Evolutionary conservation across 2,113 vertebrate species (phyloP), one percentile per base, ranked within the genome.

Genomic region (Eira barbara): DNA sequence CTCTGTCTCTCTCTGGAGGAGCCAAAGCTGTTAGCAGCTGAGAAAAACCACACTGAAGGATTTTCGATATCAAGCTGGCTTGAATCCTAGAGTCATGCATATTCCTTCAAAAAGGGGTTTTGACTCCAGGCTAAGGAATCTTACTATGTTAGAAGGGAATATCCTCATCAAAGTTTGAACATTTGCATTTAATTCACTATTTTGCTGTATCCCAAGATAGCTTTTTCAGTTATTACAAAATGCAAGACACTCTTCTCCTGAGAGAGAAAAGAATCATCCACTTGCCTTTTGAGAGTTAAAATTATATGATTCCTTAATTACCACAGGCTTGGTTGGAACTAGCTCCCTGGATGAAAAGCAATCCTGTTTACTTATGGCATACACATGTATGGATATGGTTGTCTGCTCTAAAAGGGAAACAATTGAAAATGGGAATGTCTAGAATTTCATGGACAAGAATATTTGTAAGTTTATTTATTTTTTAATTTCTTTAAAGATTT

Each of bases 171-270:
- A 71, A 97, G 81, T 94, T n/a, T 45, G 84, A 97, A 23, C 47
- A 96, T 97, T 97, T 94, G 63, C 94, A 95, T 97, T 97, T 88
- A 90, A 92, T 92, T 94, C 57, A 81, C 65, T 27, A 73, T 84
- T 97, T 96, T 94, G 34, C 27, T 76, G 52, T 23, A 88, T 88
- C 31, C 34, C 34, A 25, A 59, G 76, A 85, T 27, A 92, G 71
- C 20, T 82, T 78, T 97, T 73, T 71, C 73, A 80, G 69, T 95
- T 96, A 73, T 39, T 85, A 59, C 23, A 85, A 97, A 97, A 94
- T 93, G 31, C 78, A 61, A 67, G 78, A n/a, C 14, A 57, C 18
- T 61, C 1, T 91, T 88, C 80, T 23, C 83, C 25, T 15, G 23
- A 87, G 36, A 84, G 79, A 42, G 49, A 78, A n/a, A 63, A 63